Evolutionary conservation across 1,140 invertebrate species (phyloP), one percentile per base, ranked within the genome.

Genomic region (Oncopeltus fasciatus): DNA sequence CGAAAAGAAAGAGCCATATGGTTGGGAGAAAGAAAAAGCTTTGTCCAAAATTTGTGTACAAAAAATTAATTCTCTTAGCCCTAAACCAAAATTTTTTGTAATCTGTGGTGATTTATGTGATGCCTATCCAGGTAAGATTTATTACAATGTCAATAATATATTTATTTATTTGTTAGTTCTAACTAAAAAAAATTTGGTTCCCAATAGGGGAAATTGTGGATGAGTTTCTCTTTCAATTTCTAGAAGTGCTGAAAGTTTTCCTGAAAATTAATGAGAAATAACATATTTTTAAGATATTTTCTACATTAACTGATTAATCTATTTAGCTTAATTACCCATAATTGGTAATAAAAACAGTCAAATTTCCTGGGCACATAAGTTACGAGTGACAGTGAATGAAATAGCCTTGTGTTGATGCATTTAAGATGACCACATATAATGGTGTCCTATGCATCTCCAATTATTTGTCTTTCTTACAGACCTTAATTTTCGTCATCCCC

Each of bases 21-120:
- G 67, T 16, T 81, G 80, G 80, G 70, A 74, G 26, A 69, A 76
- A 67, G 80, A 81, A 69, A 76, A 78, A 9, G 61, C 65, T 11
- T 67, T 78, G 18, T 68, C 73, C 1, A 63, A 68, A 38, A 62
- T 68, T 63, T 69, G 72, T 26, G 74, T 81, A 20, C 43, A 71
- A 3, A 71, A 71, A 59, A 69, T 77, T 11, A 81, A 82, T 69
- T 29, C 64, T 28, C 72, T 80, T 69, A 67, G 60, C 1, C 80
- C 79, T 1, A 74, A 70, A 60, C 80, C 80, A 27, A 71, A 70
- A 58, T 81, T 81, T 69, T 73, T 81, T 61, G 71, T 81, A 16
- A 71, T 81, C 16, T 81, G 80, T 69, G 80, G 80, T 2, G 80
- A 81, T 69, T 68, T 82, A 46, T 67, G 77, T 51, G 72, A 81